A percentile compares a stretch with the other conserved stretches of the same genome.
Conservation (phyloP, 2,113 vertebrate genomes). For the Equus quagga region DNA sequence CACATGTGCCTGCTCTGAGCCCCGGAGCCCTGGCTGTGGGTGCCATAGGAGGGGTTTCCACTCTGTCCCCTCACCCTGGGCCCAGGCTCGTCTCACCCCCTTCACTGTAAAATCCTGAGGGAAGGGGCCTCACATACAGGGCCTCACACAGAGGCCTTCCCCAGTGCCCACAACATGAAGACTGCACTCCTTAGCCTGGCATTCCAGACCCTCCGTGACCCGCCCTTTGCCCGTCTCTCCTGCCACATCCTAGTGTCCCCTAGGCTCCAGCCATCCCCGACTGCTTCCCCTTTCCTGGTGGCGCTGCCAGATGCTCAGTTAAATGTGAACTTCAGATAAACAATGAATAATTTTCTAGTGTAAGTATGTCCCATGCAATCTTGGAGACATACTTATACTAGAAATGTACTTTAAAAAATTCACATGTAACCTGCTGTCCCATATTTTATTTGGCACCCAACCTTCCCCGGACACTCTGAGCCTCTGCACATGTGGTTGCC, state of each 20-base stretch:
- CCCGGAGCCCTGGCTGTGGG: background rate
- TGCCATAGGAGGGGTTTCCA: background rate
- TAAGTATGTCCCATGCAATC: background rate
- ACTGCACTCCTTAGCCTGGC: background rate
- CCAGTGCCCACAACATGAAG: background rate
- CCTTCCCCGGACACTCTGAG: background rate
- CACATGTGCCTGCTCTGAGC: background rate
- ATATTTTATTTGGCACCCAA: background rate
- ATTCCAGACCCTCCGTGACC: background rate
- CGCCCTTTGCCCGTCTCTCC: background rate
- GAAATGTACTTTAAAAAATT: background rate
- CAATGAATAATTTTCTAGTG: background rate
- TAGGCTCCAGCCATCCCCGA: background rate
- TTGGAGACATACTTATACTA: background rate
- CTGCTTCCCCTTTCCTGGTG: background rate
- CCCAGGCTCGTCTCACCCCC: background rate
- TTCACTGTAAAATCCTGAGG: background rate
- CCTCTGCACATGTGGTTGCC: background rate
- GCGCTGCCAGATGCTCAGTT: background rate
- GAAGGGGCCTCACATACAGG: background rate
- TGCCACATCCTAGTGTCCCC: background rate
- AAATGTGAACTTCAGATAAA: background rate
- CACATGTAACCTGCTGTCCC: background rate
- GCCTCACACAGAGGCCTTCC: background rate
- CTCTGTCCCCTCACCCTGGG: accelerated